Conservation (phyloP, 1,140 invertebrate genomes). For the Drosophila kikkawai region DNA sequence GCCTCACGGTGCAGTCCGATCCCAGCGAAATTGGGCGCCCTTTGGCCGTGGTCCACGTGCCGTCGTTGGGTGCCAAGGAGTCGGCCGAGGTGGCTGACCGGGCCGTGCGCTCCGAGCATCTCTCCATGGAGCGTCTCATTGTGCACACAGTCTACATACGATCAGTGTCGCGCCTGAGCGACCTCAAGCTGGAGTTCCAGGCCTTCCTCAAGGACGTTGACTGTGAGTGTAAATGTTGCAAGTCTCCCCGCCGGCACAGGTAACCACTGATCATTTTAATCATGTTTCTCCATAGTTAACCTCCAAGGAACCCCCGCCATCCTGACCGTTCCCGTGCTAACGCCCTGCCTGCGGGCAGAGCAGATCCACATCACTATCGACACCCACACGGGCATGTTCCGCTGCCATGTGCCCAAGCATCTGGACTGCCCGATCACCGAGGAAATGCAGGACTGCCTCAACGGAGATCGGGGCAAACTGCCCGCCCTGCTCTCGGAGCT, state of each 20-base stretch:
- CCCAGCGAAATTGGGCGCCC: constrained; percentile 92
- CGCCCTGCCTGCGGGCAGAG: constrained; percentile 95
- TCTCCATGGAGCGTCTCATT: constrained; percentile 97
- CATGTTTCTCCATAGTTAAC: constrained; percentile 85
- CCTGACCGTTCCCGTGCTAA: constrained; percentile 94
- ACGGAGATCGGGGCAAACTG: constrained; percentile 90
- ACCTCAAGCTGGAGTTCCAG: constrained; percentile 93
- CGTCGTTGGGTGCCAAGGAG: constrained; percentile 90
- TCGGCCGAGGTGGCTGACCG: constrained; percentile 90
- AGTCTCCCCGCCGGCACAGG: too few species aligned
- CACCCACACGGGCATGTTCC: constrained; percentile 96
- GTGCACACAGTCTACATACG: constrained; percentile 98
- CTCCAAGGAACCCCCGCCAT: constrained; percentile 95
- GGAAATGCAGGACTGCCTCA: constrained; percentile 93
- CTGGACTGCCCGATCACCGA: constrained; percentile 91
- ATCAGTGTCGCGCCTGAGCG: constrained; percentile 91
- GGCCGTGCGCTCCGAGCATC: constrained; percentile 93
- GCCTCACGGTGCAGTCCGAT: constrained; percentile 95
- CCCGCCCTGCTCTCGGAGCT: constrained; percentile 90
- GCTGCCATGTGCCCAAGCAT: constrained; percentile 96
- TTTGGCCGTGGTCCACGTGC: constrained; percentile 94
- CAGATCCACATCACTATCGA: constrained; percentile 96
- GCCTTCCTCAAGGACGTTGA: constrained; percentile 90
- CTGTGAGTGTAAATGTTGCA: constrained; percentile 86
- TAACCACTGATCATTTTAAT: not conserved